Percentiles rank a stretch among this genome's conserved stretches.
These are phyloP conservation scores for Hypomesus transpacificus DNA, from an alignment of 2,113 vertebrate genomes.

Conservation along the genomic window DNA sequence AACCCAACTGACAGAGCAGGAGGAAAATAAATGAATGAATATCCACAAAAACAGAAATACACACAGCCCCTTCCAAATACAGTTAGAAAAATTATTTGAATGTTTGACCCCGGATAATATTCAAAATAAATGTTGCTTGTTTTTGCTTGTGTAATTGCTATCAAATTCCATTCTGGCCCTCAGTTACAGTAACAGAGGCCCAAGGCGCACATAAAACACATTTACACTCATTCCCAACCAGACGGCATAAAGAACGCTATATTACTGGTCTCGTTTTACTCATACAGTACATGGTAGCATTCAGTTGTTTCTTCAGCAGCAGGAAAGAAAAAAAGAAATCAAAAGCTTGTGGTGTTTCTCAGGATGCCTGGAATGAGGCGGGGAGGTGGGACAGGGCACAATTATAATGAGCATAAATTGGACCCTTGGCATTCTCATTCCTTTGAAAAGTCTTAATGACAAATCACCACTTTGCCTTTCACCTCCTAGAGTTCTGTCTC, in stretches of 20 bases:
- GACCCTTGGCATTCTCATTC: constrained; percentile 62
- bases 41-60: constrained; percentile 3
- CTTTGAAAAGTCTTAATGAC: constrained; percentile 72
- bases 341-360: constrained; percentile 34
- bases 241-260: not conserved
- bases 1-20: constrained; percentile 24
- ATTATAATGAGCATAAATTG: constrained; percentile 65
- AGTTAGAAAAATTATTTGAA: no score
- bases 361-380: not conserved
- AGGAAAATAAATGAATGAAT: constrained; percentile 36
- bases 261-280: constrained; percentile 8
- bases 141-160: no score
- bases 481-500: constrained; percentile 65
- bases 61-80: not conserved
- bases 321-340: constrained; percentile 26
- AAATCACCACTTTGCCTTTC: constrained; percentile 72
- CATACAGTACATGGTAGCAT: not conserved
- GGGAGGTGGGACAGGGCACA: constrained; percentile 37
- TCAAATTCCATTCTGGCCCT: no score
- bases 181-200: no score
- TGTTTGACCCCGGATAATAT: no score
- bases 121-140: no score
- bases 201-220: no score
- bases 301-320: constrained; percentile 19
- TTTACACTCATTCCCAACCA: not conserved